Evolutionary conservation across 2,797 vertebrate species (phyloP).

Genomic region (Dallia pectoralis): DNA sequence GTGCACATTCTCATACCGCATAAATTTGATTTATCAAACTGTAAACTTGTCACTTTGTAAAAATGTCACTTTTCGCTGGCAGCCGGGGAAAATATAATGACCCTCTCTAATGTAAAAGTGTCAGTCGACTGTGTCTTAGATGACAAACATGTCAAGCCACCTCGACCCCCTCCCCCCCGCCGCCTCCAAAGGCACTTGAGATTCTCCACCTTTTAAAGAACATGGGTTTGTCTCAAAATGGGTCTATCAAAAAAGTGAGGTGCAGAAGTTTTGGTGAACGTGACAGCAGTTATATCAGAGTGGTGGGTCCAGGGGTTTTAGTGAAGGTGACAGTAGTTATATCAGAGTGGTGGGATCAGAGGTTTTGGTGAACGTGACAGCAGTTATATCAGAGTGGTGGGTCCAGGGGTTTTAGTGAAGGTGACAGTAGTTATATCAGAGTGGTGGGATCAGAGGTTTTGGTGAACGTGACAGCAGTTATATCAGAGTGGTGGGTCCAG

Average conservation of each 20-base stretch:
- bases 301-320: too few species aligned
- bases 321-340: too few species aligned
- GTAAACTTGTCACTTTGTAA: conserved; percentile 84
- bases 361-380: too few species aligned
- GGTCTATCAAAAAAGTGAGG: background rate
- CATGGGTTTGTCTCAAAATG: background rate
- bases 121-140: conserved; percentile 57
- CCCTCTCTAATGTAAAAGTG: conserved; percentile 76
- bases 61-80: conserved; percentile 76
- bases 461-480: too few species aligned
- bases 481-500: too few species aligned
- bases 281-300: background rate
- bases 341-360: too few species aligned
- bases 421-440: background rate
- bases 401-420: background rate
- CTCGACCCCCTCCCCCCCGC: conserved; percentile 37
- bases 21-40: conserved; percentile 78
- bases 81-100: conserved; percentile 77
- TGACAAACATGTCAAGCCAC: conserved; percentile 53
- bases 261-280: background rate
- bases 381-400: too few species aligned
- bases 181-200: conserved; percentile 46
- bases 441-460: too few species aligned
- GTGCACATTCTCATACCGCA: conserved; percentile 15
- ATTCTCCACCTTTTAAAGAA: conserved; percentile 50